Base-by-base conservation (phyloP, 2,113 vertebrate genomes). In the Petroica traversi region DNA sequence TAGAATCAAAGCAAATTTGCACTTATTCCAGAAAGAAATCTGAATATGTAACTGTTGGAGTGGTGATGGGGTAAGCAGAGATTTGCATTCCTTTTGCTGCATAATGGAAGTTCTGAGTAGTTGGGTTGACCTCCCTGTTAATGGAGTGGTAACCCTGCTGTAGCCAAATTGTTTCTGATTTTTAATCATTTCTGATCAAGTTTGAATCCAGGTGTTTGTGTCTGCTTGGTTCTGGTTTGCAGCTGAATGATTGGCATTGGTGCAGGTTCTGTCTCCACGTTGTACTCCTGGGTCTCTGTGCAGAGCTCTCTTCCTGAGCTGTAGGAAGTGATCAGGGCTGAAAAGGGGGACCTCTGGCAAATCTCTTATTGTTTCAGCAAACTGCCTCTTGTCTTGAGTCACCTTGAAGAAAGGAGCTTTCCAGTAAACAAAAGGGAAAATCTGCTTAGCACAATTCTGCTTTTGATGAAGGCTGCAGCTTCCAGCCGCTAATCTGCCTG, bases 371-470 rank as follows among this genome's bases (percentile, higher is more conserved):
- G 34, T 92, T 94, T 36, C 57, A 95, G 49, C 87, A 85, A 85
- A 55, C 33, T 4, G 43, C 33, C 36, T 92, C 64, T 77, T 69
- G 59, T 75, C 72, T 93, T 1, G 9, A 85, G 86, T 96, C 84
- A 91, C 95, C 96, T 96, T 97, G 95, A 83, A 73, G 79, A 38
- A 87, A 94, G 74, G 8, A 68, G 59, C 91, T 96, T 77, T 88
- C 81, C 81, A 80, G 76, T 85, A 79, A 95, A 95, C 59, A 81
- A 91, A 93, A 66, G 69, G 76, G 48, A 80, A 91, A 95, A 91
- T 89, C 80, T 93, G 71, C 95, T 95, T 55, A 51, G 59, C 34
- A 12, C 59, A 8, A 71, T 95, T 46, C 84, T 91, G 72, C 29
- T 76, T 96, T 87, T 88, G 82, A 93, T 92, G 43, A 69, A 85